These are phyloP conservation scores for Mamestra configurata DNA, from an alignment of 1,140 invertebrate species.

Conservation along the genomic window DNA sequence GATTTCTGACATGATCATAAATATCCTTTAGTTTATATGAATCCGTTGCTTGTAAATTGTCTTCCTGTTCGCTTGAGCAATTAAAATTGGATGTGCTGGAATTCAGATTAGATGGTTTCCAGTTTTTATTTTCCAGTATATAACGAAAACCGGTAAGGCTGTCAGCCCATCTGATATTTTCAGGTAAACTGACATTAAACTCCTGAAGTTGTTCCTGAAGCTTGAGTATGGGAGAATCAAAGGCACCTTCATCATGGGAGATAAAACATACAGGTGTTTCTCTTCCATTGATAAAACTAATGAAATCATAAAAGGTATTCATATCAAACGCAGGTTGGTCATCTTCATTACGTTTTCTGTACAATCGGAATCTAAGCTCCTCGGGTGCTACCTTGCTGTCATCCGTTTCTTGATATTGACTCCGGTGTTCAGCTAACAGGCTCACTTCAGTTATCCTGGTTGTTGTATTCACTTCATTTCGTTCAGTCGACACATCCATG, in stretches of 20 bases:
- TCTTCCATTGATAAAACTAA: not conserved
- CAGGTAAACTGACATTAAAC: not conserved
- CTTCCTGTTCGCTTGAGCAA: not conserved
- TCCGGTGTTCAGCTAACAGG: not conserved
- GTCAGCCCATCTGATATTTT: not conserved
- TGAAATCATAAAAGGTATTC: not conserved
- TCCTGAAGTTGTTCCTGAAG: not conserved
- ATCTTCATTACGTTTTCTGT: not conserved
- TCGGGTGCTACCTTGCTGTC: not conserved
- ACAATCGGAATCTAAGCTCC: not conserved
- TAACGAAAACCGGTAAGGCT: not conserved
- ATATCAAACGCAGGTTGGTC: not conserved
- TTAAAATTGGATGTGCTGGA: not conserved
- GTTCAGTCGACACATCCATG: not conserved
- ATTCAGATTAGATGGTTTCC: not conserved
- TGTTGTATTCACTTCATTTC: not conserved
- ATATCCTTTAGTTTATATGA: not conserved
- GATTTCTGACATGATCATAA: not conserved
- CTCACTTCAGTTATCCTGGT: not conserved
- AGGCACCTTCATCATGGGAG: not conserved
- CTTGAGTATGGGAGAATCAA: not conserved
- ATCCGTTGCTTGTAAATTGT: not conserved
- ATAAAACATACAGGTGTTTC: not conserved
- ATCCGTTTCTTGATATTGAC: constrained; percentile 6
- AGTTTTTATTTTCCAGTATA: constrained; percentile 3